phyloP scores from a whole-genome alignment of 2,888 invertebrate species.

The Arctia plantaginis region DNA sequence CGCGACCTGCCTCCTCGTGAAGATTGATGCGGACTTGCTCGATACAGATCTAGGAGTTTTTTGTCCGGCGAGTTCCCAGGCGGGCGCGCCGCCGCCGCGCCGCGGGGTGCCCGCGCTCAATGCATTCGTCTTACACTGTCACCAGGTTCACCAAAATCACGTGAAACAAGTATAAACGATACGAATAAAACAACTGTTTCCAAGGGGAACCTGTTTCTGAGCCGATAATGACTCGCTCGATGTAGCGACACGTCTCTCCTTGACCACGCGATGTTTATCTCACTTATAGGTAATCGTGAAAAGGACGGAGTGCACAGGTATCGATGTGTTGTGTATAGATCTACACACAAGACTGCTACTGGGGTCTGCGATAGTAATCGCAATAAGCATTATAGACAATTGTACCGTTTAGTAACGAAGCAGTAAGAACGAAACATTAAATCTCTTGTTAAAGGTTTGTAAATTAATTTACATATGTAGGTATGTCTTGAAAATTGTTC shows the following conservation, averaged over 20 bases:
- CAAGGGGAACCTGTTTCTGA: constrained; percentile 1
- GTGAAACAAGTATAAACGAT: constrained; percentile 24
- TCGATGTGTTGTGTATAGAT: not conserved
- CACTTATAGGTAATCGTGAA: not conserved
- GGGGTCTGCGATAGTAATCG: not conserved
- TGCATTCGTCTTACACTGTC: constrained; percentile 73
- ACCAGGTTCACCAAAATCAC: constrained; percentile 62
- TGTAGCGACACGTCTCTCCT: constrained; percentile 2
- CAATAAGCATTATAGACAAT: not conserved
- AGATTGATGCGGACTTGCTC: constrained; percentile 73
- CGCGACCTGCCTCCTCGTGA: constrained; percentile 25
- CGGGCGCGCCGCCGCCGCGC: constrained; percentile 55
- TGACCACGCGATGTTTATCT: not conserved
- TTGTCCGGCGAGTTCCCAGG: constrained; percentile 53
- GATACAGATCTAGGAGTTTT: constrained; percentile 71
- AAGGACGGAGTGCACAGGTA: not conserved
- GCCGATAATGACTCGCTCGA: constrained; percentile 8
- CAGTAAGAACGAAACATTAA: not conserved
- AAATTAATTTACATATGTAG: no score
- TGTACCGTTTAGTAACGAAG: not conserved
- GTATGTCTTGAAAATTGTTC: no score
- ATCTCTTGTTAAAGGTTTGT: no score
- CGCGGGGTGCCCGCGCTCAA: constrained; percentile 56
- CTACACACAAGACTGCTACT: not conserved
- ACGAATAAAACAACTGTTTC: constrained; percentile 16